Evolutionary conservation across 2,888 invertebrate genomes (phyloP), one percentile per base, ranked within the genome.

Genomic region (Pollenia amentaria): DNA sequence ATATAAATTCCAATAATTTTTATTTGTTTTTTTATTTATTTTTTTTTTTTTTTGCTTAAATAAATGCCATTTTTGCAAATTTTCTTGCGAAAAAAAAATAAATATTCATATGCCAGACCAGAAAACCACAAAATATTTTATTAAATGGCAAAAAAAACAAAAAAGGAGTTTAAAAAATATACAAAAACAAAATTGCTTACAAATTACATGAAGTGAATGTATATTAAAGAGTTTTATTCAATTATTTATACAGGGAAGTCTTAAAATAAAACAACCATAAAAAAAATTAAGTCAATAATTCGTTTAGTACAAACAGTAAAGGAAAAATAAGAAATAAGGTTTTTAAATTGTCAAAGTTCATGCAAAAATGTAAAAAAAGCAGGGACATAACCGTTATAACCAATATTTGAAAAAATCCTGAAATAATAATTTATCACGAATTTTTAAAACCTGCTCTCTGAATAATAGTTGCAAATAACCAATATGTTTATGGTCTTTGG

Each of bases 191-290:
- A 82, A 64, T 21, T 65, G n/a, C n/a, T n/a, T 29, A 65, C 10
- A 84, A 84, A 84, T 78, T 83, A 83, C 51, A 72, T 72, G 64
- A 77, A 78, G 78, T 78, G 78, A 84, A 78, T 84, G 84, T 72
- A 46, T 67, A 73, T 73, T 55, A 12, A 18, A 38, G 65, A 48
- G 29, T 80, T 51, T 10, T 48, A 46, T 57, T 78, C 18, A 60
- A 16, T 69, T 69, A 60, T 60, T 65, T 70, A 12, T 57, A 72
- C 64, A 72, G 77, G 83, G 77, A 83, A 77, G 78, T 84, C 73
- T 46, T 60, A 16, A 75, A 82, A 57, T 69, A 16, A 48, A 72
- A 72, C 48, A 84, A 62, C 53, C 62, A 8, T 57, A 78, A 40
- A 77, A 65, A 73, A 57, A 72, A 21, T 29, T 6, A 29, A 57